Evolutionary conservation across 2,888 invertebrate species (phyloP).

Genomic region (Amphipoea lucens): DNA sequence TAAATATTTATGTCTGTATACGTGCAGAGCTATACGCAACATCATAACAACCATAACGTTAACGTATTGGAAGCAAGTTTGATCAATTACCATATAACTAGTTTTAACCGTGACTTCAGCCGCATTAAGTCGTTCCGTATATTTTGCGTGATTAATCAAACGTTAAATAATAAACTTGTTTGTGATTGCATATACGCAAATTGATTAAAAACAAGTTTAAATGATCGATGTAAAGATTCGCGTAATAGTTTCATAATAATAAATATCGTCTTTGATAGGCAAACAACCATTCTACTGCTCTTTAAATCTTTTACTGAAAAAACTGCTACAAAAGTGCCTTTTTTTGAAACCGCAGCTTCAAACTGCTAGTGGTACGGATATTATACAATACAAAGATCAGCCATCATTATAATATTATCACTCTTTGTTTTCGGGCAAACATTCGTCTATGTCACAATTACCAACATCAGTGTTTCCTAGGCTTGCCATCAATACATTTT

Average conservation of each 20-base stretch:
- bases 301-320: neutral
- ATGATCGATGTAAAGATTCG: neutral
- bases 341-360: neutral
- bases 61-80: constrained; percentile 33
- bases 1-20: constrained; percentile 8
- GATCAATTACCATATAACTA: constrained; percentile 28
- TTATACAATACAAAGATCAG: no score
- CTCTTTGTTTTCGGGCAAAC: no score
- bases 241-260: neutral
- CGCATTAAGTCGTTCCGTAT: constrained; percentile 1
- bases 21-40: constrained; percentile 4
- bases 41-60: neutral
- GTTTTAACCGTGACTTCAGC: constrained; percentile 34
- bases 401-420: no score
- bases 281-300: neutral
- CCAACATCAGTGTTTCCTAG: no score
- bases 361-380: neutral
- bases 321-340: neutral
- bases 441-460: no score
- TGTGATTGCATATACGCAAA: constrained; percentile 14
- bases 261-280: neutral
- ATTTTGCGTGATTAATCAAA: constrained; percentile 36
- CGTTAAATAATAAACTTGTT: constrained; percentile 56
- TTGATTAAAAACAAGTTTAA: constrained; percentile 41
- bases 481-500: no score